Evolutionary conservation across 1,140 invertebrate genomes (phyloP).

Genomic region (Goniozus legneri): DNA sequence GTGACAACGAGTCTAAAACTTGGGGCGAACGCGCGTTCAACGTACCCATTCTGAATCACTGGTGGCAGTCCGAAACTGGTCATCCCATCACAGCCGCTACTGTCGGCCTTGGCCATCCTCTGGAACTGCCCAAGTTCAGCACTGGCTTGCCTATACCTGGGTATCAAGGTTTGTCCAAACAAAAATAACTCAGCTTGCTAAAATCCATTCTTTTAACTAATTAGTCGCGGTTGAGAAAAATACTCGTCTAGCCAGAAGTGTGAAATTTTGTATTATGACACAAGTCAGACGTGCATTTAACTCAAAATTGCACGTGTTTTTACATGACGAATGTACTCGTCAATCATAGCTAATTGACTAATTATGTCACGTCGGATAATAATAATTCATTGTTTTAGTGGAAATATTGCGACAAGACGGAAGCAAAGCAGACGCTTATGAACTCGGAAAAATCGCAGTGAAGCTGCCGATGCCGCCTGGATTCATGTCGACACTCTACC

Average conservation of each 20-base stretch:
- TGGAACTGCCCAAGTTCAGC: slow-evolving; percentile 65
- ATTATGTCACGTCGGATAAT: background rate
- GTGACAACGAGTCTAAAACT: slow-evolving; percentile 83
- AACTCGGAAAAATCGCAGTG: slow-evolving; percentile 80
- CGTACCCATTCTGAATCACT: slow-evolving; percentile 87
- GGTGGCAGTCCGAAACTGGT: slow-evolving; percentile 96
- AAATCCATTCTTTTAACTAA: too few relatives aligned
- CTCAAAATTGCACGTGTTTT: background rate
- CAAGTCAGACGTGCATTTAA: too few relatives aligned
- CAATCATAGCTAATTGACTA: too few relatives aligned
- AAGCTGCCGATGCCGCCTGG: slow-evolving; percentile 88
- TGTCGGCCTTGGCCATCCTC: slow-evolving; percentile 68
- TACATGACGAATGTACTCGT: too few relatives aligned
- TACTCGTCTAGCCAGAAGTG: too few relatives aligned
- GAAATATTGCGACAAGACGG: slow-evolving; percentile 70
- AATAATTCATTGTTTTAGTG: slow-evolving; percentile 55
- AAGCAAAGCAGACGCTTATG: slow-evolving; percentile 60
- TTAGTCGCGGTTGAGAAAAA: too few relatives aligned
- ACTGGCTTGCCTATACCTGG: slow-evolving; percentile 78
- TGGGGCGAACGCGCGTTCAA: slow-evolving; percentile 82
- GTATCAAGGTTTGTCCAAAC: slow-evolving; percentile 76
- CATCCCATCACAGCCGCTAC: slow-evolving; percentile 84
- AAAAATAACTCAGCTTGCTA: too few relatives aligned
- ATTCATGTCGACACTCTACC: slow-evolving; percentile 77
- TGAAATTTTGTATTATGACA: too few relatives aligned